Evolutionary conservation across 2,888 invertebrate genomes (phyloP), one percentile per base, ranked within the genome.

Genomic region (Stratiomys singularior): DNA sequence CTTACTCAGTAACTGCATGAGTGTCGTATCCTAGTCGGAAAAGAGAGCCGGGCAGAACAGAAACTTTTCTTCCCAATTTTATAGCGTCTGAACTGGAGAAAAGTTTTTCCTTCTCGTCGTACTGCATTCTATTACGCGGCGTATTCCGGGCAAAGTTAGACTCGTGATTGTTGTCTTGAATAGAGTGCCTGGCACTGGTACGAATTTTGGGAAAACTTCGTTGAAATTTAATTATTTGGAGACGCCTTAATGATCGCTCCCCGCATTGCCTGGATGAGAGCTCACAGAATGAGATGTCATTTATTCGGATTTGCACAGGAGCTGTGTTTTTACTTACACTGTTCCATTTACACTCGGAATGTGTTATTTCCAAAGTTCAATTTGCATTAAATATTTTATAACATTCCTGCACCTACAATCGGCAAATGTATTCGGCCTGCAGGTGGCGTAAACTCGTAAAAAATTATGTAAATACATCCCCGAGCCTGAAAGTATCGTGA

Each of bases 151-250:
- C 13, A 69, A 47, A 18, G 28, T 69, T 47, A 13, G 47, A 25
- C 21, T 69, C 25, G 23, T 69, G 27, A 46, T 69, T 46, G 47
- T 47, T 47, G 30, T 46, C 46, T 18, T 1, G 9, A 66, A 13
- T 66, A 46, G 27, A 15, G 69, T 47, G 21, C 47, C 25, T 25
- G 47, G 64, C 21, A 60, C 23, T 60, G 4, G 25, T 13, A 64
- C 11, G 28, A 64, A 64, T n/a, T 64, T 64, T 5, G 9, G 11
- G 28, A 64, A 64, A 37, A 37, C 46, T 46, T 46, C 46, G 11
- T 2, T 21, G 60, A 74, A 74, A 74, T 74, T 58, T 74, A 74
- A 74, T 74, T 74, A 74, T 74, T 60, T 74, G 74, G 37, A 60
- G 60, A 58, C 58, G 74, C 37, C 60, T 60, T 74, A 52, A 60